Percentiles rank a stretch among this genome's conserved stretches.
phyloP scores from a whole-genome alignment of 2,113 vertebrate species.

The Oceanites oceanicus region DNA sequence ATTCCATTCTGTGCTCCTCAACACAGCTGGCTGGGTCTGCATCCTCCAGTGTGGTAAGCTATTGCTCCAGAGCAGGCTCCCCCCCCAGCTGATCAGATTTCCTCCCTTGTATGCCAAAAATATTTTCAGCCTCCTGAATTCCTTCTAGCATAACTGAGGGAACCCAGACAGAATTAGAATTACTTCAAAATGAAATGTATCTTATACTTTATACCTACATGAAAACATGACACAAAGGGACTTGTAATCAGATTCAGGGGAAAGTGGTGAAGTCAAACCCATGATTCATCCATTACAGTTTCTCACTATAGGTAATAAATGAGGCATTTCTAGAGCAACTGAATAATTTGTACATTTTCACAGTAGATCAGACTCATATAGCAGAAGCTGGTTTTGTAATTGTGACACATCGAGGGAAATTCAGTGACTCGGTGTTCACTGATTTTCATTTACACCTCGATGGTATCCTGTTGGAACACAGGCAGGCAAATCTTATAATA shows the following conservation, averaged over 20 bases:
- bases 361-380: neutral
- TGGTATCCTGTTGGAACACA: neutral
- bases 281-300: neutral
- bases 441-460: neutral
- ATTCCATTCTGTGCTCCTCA: neutral
- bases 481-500: neutral
- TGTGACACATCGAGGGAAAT: neutral
- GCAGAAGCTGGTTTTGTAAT: neutral
- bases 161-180: neutral
- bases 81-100: neutral
- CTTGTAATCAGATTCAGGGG: neutral
- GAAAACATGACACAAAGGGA: neutral
- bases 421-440: neutral
- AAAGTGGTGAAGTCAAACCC: neutral
- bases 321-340: neutral
- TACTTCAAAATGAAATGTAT: neutral
- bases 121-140: neutral
- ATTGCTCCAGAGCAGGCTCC: neutral
- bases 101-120: neutral
- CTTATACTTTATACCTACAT: neutral
- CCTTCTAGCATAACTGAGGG: neutral
- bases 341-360: conserved; percentile 13
- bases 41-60: neutral
- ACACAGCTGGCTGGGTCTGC: neutral
- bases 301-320: neutral